phyloP scores from a whole-genome alignment of 2,797 vertebrate genomes.

The Hephaestus fuliginosus region DNA sequence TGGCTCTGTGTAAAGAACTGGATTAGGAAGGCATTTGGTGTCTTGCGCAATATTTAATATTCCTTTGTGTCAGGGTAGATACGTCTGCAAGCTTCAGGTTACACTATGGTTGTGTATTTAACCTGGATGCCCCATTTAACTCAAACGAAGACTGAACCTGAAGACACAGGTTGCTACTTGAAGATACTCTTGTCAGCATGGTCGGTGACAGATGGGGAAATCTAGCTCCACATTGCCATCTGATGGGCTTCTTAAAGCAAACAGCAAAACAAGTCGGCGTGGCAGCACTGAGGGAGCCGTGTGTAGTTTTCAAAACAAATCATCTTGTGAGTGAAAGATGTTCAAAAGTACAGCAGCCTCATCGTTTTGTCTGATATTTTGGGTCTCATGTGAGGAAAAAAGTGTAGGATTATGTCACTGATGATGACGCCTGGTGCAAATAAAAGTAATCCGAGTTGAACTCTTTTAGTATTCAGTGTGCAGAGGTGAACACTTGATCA shows the following conservation, averaged over 20 bases:
- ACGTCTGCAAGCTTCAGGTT: neutral
- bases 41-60: neutral
- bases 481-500: neutral
- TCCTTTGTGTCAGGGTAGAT: neutral
- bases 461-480: neutral
- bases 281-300: neutral
- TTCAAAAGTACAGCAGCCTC: neutral
- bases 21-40: neutral
- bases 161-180: neutral
- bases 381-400: neutral
- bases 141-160: neutral
- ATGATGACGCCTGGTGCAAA: neutral
- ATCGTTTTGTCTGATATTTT: too few species aligned
- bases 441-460: neutral
- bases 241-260: constrained; percentile 27
- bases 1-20: neutral
- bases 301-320: too few species aligned
- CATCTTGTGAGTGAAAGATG: neutral
- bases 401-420: neutral
- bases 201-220: neutral
- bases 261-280: neutral
- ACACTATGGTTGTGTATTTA: neutral
- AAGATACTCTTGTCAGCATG: neutral
- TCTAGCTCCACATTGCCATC: constrained; percentile 53
- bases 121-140: rapidly evolving